Base-by-base conservation (phyloP, 2,888 invertebrate genomes). In the Aplocera efformata region DNA sequence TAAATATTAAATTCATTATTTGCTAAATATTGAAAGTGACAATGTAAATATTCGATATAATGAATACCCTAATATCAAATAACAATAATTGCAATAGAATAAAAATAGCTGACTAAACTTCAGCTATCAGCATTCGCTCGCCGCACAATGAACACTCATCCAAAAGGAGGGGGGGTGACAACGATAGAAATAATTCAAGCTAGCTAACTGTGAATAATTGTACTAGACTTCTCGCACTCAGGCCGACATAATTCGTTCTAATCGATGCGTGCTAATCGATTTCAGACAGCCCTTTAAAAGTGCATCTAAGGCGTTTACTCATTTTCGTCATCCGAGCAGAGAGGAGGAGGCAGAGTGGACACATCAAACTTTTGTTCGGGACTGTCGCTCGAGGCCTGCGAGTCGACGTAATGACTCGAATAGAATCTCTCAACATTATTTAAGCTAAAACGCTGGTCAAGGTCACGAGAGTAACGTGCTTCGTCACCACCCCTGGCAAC, bases 361-460 rank as follows among this genome's bases (percentile, higher is more conserved):
- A 94, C 92, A 63, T 94, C 94, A 66, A 94, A 92, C 65, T 91
- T 91, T 40, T 92, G 92, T 54, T 94, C 94, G n/a, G 92, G 92
- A 40, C 92, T 82, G 69, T 93, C 90, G 71, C 90, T 89, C 57
- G 91, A 78, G 62, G 92, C 90, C 70, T 94, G 90, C 59, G 90
- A 89, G 77, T 92, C 82, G 53, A 90, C 75, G 67, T 91, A 72
- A 57, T 88, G 71, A 79, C 90, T 76, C 72, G 79, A 78, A 79
- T 90, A 73, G 74, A 78, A 82, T 59, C 86, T 65, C 63, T 85
- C 77, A 22, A 86, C 88, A 59, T 86, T 86, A 53, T 88, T 88
- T 45, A 88, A 63, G 66, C 84, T 88, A 53, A 88, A 88, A 21
- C 88, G 83, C 64, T 86, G 82, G 59, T 86, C 84, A 30, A 88